phyloP scores from a whole-genome alignment of 2,113 vertebrate genomes.

The Apus apus region DNA sequence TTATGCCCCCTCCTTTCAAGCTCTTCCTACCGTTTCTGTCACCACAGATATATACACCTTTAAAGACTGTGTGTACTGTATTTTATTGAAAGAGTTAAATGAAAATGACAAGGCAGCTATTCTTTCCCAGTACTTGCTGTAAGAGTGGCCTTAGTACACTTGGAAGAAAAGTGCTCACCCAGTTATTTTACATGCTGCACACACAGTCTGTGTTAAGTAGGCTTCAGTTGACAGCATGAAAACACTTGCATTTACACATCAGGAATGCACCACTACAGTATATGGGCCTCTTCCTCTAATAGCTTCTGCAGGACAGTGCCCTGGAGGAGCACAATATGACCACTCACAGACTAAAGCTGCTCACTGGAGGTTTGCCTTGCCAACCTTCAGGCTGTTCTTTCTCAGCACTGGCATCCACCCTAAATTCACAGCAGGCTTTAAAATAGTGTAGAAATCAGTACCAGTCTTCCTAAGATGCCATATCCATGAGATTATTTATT shows the following conservation, averaged over 20 bases:
- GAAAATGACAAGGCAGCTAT: background rate
- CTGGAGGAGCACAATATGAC: background rate
- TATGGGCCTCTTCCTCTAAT: background rate
- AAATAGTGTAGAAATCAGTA: constrained; percentile 28
- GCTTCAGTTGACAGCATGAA: constrained; percentile 9
- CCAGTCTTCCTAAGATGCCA: constrained; percentile 31
- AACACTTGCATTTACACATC: constrained; percentile 10
- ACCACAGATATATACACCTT: background rate
- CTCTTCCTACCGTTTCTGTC: background rate
- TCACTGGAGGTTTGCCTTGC: background rate
- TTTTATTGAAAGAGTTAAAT: background rate
- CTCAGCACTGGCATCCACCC: background rate
- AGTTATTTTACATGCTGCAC: background rate
- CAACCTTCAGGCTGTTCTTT: background rate
- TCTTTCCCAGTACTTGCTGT: background rate
- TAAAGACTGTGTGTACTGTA: background rate
- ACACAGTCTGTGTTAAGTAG: background rate
- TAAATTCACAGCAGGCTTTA: constrained; percentile 21
- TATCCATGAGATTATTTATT: constrained; percentile 36
- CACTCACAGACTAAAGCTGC: background rate
- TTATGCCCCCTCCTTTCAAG: background rate
- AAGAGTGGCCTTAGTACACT: background rate
- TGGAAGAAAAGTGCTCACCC: background rate
- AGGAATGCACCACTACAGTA: background rate
- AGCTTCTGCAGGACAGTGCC: background rate